A percentile compares a stretch with the other conserved stretches of the same genome.
phyloP scores from a whole-genome alignment of 2,113 vertebrate species.

The Chinchilla lanigera region DNA sequence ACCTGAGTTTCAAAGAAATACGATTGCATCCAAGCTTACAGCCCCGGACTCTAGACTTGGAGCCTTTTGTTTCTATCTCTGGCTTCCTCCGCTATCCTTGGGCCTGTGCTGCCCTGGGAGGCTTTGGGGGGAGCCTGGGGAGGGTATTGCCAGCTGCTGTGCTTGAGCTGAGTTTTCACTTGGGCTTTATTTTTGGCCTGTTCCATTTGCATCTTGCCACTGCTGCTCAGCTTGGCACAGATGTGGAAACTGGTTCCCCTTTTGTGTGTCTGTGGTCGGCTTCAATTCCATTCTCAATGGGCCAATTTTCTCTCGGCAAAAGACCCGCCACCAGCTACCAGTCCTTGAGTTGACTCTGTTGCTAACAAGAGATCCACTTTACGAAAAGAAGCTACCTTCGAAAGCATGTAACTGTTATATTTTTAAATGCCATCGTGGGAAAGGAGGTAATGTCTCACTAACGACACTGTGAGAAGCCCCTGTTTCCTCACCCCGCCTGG shows the following conservation, averaged over 20 bases:
- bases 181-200: not conserved
- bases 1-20: not conserved
- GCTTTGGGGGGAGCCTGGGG: not conserved
- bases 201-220: not conserved
- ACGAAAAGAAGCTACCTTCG: not conserved
- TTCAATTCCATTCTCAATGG: not conserved
- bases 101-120: not conserved
- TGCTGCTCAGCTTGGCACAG: not conserved
- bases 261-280: not conserved
- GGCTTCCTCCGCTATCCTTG: not conserved
- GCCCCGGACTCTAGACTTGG: not conserved
- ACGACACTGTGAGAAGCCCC: not conserved
- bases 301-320: not conserved
- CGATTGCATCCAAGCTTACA: not conserved
- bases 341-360: not conserved
- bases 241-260: not conserved
- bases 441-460: not conserved
- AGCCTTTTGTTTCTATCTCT: not conserved
- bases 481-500: conserved; percentile 32
- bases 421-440: conserved; percentile 21
- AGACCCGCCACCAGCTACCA: not conserved
- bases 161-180: not conserved
- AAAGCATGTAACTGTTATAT: conserved; percentile 12
- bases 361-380: conserved; percentile 9
- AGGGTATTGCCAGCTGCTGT: not conserved